Evolutionary conservation across 2,888 invertebrate genomes (phyloP), one percentile per base, ranked within the genome.

Genomic region (Cheilosia scutellata): DNA sequence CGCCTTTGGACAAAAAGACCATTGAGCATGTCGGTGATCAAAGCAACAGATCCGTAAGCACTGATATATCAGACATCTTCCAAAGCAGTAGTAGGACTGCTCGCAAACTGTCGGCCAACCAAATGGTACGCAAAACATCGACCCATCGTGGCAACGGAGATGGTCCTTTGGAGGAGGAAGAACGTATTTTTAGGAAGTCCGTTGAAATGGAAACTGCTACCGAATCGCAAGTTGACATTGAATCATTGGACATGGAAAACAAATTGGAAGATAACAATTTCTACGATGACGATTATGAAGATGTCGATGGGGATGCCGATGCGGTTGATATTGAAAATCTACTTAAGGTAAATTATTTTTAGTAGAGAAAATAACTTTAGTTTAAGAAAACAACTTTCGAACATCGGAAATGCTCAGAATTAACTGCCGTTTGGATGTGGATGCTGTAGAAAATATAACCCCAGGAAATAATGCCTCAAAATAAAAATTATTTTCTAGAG

Each of bases 81-180:
- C 6, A 20, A 4, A 71, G 27, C 31, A 71, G 65, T 13, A 27
- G 75, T 9, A 51, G 60, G 4, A 79, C 63, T 4, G 33, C 58
- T 13, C 74, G 74, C 9, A 79, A 79, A 47, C 5, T 84, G 25
- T 63, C 88, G 20, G 49, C 63, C 62, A 57, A 44, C 63, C 55
- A 76, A 60, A 20, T 78, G 13, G 33, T 71, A 51, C 51, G 31
- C 13, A 86, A 53, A 5, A 82, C 76, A 7, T 82, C 86, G 7
- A 79, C 86, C 20, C 88, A 89, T 82, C 88, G 88, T 47, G 89
- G 89, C 5, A 83, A 82, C 78, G 89, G 89, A 13, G 88, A 89
- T 76, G 76, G 84, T 7, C 74, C 68, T 33, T 47, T 65, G 7
- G 76, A 72, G 13, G 86, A 87, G 2, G 74, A 78, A 4, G 20